phyloP scores from a whole-genome alignment of 1,140 invertebrate species.

The Lithobius niger region DNA sequence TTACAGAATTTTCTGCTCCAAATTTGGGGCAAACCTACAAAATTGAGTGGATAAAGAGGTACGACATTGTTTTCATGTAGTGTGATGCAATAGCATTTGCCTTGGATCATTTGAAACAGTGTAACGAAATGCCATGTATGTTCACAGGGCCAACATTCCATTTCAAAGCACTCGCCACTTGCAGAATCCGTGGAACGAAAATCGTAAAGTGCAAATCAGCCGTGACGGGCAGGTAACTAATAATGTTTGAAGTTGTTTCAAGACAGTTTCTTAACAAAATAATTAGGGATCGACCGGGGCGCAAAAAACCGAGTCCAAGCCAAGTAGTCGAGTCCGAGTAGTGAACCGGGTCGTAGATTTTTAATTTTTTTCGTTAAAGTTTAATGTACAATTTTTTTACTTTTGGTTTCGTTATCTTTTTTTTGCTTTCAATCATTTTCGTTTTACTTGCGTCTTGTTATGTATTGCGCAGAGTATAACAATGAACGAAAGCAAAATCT shows the following conservation, averaged over 20 bases:
- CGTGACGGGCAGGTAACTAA: conserved; percentile 38
- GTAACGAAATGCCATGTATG: no score
- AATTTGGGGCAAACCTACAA: conserved; percentile 28
- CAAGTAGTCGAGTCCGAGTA: no score
- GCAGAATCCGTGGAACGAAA: conserved; percentile 39
- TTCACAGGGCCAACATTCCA: conserved; percentile 33
- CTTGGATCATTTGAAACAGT: neutral
- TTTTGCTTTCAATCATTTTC: no score
- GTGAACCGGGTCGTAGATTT: no score
- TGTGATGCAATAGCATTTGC: neutral
- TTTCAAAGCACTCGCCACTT: conserved; percentile 37
- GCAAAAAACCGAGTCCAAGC: no score
- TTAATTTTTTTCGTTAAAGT: neutral
- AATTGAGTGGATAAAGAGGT: conserved; percentile 39
- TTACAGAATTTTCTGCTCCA: conserved; percentile 29
- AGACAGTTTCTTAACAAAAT: no score
- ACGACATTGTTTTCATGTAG: no score
- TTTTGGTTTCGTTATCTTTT: neutral
- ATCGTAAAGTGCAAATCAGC: conserved; percentile 36
- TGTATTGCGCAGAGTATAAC: no score
- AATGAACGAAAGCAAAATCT: no score
- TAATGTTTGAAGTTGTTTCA: neutral
- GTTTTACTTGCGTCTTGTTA: no score
- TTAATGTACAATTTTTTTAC: no score
- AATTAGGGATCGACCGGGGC: no score